phyloP scores from a whole-genome alignment of 2,888 invertebrate genomes.

The Plebejus melissa region DNA sequence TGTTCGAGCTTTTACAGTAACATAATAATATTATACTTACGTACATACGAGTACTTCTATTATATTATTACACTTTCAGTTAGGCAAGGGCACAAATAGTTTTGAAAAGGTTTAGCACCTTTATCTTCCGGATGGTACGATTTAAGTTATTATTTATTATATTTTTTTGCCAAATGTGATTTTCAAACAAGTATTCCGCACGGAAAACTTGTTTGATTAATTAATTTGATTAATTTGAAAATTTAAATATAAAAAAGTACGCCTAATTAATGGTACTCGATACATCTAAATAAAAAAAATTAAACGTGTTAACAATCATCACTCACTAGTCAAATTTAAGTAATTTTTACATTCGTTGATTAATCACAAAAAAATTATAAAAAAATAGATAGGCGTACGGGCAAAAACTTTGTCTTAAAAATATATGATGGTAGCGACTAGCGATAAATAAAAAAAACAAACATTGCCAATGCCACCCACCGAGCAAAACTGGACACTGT shows the following conservation, averaged over 20 bases:
- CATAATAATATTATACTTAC: no score
- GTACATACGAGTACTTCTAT: no score
- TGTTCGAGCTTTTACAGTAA: no score
- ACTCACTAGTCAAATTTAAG: conserved; percentile 1
- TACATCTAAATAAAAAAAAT: not conserved
- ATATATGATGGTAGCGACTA: conserved; percentile 40
- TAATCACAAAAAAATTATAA: not conserved
- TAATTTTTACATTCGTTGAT: conserved; percentile 3
- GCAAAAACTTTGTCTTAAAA: conserved; percentile 38
- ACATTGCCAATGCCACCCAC: conserved; percentile 43
- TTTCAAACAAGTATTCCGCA: not conserved
- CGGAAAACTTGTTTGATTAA: not conserved
- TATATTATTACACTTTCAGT: no score
- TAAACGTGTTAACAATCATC: not conserved
- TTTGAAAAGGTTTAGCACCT: no score
- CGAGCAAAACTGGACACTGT: conserved; percentile 45
- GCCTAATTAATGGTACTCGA: not conserved
- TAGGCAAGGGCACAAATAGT: no score
- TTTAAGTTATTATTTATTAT: no score
- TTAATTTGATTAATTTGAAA: not conserved
- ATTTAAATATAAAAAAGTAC: not conserved
- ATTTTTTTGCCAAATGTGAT: not conserved
- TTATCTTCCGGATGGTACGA: no score
- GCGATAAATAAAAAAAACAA: conserved; percentile 43
- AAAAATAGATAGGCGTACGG: not conserved